These are phyloP conservation scores for Papilio machaon DNA, from an alignment of 1,140 invertebrate species.

Conservation along the genomic window DNA sequence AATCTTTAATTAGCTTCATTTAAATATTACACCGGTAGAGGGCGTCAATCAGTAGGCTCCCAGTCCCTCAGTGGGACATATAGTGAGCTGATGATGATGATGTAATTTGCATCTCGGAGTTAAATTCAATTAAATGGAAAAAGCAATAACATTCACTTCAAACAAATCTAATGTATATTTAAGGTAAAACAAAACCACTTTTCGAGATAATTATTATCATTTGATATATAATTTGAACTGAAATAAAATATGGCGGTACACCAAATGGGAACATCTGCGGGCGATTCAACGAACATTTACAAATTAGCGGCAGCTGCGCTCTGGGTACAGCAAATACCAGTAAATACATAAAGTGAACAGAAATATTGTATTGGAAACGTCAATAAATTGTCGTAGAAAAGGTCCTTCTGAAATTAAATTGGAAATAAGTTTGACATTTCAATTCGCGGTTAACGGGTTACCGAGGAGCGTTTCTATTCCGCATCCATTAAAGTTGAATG, in stretches of 20 bases:
- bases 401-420: conserved; percentile 37
- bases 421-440: conserved; percentile 44
- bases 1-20: no score
- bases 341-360: conserved; percentile 37
- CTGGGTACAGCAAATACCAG: conserved; percentile 39
- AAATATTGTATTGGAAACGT: conserved; percentile 35
- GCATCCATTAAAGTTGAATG: conserved; percentile 35
- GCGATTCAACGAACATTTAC: conserved; percentile 50
- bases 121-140: no score
- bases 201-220: not conserved
- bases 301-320: conserved; percentile 47
- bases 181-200: not conserved
- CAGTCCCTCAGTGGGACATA: no score
- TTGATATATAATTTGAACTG: conserved; percentile 42
- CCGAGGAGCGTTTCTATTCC: conserved; percentile 24
- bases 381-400: conserved; percentile 40
- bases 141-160: not conserved
- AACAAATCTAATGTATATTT: not conserved
- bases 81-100: no score
- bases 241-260: conserved; percentile 53
- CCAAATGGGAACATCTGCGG: conserved; percentile 46
- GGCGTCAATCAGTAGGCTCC: no score
- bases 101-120: no score
- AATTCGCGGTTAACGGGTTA: conserved; percentile 40
- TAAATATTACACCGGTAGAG: no score